Evolutionary conservation across 2,113 vertebrate species (phyloP).

Genomic region (Pteruthius melanotis): DNA sequence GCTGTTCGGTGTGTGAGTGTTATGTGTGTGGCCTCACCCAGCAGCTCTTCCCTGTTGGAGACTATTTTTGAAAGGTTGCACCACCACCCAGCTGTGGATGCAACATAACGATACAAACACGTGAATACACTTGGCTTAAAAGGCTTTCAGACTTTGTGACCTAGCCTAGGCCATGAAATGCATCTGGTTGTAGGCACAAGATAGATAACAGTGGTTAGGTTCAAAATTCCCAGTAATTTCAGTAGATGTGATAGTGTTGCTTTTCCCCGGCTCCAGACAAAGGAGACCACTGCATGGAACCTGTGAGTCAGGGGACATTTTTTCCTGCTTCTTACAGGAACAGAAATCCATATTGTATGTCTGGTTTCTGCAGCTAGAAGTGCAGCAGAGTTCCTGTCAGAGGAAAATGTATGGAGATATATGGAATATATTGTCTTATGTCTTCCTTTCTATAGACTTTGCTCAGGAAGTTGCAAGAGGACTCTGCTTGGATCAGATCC

Average conservation of each 20-base stretch:
- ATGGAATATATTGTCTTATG: background rate
- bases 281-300: background rate
- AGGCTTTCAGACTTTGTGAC: background rate
- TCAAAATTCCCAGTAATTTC: background rate
- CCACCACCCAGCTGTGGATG: too few relatives aligned
- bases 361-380: background rate
- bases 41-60: too few relatives aligned
- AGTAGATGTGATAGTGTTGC: background rate
- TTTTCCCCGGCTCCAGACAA: background rate
- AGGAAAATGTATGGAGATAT: background rate
- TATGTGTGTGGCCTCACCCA: too few relatives aligned
- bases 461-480: background rate
- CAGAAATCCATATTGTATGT: background rate
- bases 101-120: too few relatives aligned
- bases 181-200: rapidly evolving
- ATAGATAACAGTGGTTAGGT: background rate
- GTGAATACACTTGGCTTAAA: background rate
- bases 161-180: background rate
- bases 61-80: too few relatives aligned
- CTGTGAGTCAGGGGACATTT: background rate
- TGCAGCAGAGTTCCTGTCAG: background rate
- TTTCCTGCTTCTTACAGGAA: background rate
- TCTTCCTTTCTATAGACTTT: background rate
- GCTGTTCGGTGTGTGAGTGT: too few relatives aligned
- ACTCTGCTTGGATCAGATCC: background rate